Evolutionary conservation across 1,140 invertebrate genomes (phyloP), one percentile per base, ranked within the genome.

Genomic region (Dufourea novaeangliae): DNA sequence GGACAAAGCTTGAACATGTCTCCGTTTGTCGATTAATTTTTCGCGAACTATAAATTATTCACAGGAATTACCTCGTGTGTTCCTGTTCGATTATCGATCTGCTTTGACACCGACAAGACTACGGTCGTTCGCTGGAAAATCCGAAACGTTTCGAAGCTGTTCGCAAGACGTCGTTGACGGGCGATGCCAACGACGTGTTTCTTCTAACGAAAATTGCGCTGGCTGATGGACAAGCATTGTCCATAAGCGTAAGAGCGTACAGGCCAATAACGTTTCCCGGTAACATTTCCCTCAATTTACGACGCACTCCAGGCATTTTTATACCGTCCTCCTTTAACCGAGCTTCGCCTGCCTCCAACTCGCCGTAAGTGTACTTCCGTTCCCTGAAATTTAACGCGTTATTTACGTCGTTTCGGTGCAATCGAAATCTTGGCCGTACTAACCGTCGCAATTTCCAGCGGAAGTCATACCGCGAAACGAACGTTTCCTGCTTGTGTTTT

Each of bases 241-340:
- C n/a, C 50, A 1, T 14, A 20, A 17, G 25, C n/a, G 17, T 66
- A 44, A 68, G 6, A 7, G 29, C 22, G 5, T n/a, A 14, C 2
- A 0, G 2, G 50, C 27, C 50, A 27, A 46, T 59, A 68, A 44
- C 63, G 50, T 57, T 68, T 57, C 46, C 34, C 27, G 46, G 52
- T 37, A 75, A 75, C 57, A 68, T 57, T 44, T 39, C n/a, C 7
- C 22, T 46, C 64, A 25, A 74, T 74, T 57, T 74, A 67, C 25
- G 63, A 41, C 34, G 14, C 50, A 25, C n/a, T 67, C 54, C 1
- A 3, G 10, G 1, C 37, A 11, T 44, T 20, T 74, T 74, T 74
- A 46, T 37, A 6, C 29, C 20, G 20, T 12, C 12, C 17, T 41
- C 10, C 7, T 2, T 11, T 1, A 4, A 0, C 12, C n/a, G n/a